A percentile compares a stretch with the other conserved stretches of the same genome.
Conservation (phyloP, 2,797 vertebrate species). For the Antrozous pallidus region DNA sequence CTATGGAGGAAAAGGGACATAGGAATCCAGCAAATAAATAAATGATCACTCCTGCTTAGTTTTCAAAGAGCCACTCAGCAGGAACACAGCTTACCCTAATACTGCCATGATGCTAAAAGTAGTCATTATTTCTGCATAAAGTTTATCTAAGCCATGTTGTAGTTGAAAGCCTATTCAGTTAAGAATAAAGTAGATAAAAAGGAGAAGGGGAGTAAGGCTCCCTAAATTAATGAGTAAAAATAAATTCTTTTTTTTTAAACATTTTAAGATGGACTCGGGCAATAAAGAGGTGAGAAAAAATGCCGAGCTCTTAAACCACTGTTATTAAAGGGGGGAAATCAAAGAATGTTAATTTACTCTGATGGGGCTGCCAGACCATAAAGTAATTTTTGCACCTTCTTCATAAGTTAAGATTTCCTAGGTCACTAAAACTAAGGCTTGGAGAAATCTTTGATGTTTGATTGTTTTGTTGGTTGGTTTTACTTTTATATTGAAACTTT, state of each 20-base stretch:
- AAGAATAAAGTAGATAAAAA: conserved; percentile 20
- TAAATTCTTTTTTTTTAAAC: not conserved
- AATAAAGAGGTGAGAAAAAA: conserved; percentile 12
- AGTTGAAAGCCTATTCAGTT: conserved; percentile 46
- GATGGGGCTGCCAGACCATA: not conserved
- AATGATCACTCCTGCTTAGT: conserved; percentile 39
- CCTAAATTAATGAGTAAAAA: conserved; percentile 5
- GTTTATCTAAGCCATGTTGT: not conserved
- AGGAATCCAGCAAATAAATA: conserved; percentile 54
- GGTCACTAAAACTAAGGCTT: conserved; percentile 52
- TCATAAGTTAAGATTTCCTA: conserved; percentile 47
- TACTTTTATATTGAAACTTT: conserved; percentile 30
- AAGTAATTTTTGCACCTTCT: conserved; percentile 50
- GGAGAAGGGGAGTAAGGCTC: not conserved
- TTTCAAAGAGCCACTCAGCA: conserved; percentile 42
- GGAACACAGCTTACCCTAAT: not conserved
- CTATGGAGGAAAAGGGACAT: not conserved
- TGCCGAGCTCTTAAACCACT: not conserved
- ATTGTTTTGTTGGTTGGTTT: conserved; percentile 63
- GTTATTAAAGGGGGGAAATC: not conserved
- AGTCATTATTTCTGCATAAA: conserved; percentile 37
- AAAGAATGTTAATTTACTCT: conserved; percentile 32
- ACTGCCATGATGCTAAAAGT: not conserved
- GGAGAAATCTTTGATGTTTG: conserved; percentile 60
- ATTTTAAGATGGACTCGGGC: conserved; percentile 24